Percentiles rank a stretch among this genome's conserved stretches.
Conservation (phyloP, 2,113 vertebrate genomes). For the Scophthalmus maximus region DNA sequence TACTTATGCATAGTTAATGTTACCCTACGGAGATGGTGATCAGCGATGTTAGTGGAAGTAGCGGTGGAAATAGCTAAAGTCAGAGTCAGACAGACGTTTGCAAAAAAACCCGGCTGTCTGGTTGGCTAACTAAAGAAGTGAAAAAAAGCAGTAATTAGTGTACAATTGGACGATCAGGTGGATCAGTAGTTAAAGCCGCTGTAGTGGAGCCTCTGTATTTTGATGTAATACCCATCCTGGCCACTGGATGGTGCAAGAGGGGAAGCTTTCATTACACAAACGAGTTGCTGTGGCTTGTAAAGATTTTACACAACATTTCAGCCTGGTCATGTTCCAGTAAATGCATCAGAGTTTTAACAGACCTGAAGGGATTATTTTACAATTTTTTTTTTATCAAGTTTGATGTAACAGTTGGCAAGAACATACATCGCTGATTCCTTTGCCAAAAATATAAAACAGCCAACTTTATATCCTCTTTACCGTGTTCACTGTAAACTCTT, state of each 20-base stretch:
- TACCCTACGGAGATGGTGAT: too few relatives aligned
- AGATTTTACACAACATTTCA: not conserved
- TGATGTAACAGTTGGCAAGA: not conserved
- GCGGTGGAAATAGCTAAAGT: too few relatives aligned
- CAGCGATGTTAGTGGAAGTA: too few relatives aligned
- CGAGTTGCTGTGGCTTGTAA: too few relatives aligned
- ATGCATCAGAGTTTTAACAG: not conserved
- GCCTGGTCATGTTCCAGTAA: not conserved
- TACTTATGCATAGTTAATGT: too few relatives aligned
- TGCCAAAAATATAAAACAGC: not conserved
- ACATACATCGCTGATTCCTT: not conserved
- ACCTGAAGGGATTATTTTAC: not conserved
- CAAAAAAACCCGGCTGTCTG: too few relatives aligned
- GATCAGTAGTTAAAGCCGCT: too few relatives aligned
- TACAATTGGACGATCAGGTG: too few relatives aligned
- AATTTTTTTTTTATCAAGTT: not conserved
- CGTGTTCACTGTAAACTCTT: not conserved
- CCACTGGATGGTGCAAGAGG: conserved; percentile 53
- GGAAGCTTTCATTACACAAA: too few relatives aligned
- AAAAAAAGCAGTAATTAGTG: too few relatives aligned
- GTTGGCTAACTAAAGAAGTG: too few relatives aligned
- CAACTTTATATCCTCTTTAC: not conserved
- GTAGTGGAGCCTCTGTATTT: not conserved
- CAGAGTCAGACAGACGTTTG: too few relatives aligned
- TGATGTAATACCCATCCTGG: not conserved